Evolutionary conservation across 53 echinoderm and acorn worm species (phyloP).

Genomic region (Glandiceps talaboti): DNA sequence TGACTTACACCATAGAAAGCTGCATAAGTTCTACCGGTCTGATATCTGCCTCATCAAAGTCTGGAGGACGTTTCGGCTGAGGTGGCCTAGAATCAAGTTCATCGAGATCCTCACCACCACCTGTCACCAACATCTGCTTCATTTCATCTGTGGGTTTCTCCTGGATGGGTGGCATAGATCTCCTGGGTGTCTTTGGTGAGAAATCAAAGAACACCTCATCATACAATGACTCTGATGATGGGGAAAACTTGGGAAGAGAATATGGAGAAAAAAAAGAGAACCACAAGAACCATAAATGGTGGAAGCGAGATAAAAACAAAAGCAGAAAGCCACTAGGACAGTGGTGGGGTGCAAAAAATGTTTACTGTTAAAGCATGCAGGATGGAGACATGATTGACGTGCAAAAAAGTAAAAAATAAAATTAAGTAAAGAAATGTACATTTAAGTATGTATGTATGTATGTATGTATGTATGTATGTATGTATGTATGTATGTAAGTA

Average conservation of each 20-base stretch:
- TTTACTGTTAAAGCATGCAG: no score
- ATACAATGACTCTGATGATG: constrained; percentile 37
- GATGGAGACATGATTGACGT: no score
- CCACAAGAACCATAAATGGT: neutral
- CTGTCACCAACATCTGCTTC: neutral
- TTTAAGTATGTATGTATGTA: no score
- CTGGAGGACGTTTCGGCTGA: neutral
- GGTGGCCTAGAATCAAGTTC: constrained; percentile 7
- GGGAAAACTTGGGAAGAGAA: constrained; percentile 33
- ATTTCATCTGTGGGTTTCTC: neutral
- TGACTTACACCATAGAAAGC: neutral
- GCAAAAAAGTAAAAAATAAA: no score
- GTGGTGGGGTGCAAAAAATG: no score
- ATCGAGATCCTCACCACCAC: constrained; percentile 4
- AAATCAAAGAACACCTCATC: constrained; percentile 97
- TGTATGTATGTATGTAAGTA: no score
- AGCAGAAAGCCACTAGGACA: no score
- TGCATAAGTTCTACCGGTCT: constrained; percentile 8
- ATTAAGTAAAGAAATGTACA: no score
- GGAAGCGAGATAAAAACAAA: neutral
- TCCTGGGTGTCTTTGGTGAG: constrained; percentile 65
- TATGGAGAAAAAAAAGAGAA: neutral
- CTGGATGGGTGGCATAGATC: constrained; percentile 16
- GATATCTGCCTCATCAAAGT: constrained; percentile 17
- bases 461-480: no score